phyloP scores from a whole-genome alignment of 2,113 vertebrate genomes.

The Embiotoca jacksoni region DNA sequence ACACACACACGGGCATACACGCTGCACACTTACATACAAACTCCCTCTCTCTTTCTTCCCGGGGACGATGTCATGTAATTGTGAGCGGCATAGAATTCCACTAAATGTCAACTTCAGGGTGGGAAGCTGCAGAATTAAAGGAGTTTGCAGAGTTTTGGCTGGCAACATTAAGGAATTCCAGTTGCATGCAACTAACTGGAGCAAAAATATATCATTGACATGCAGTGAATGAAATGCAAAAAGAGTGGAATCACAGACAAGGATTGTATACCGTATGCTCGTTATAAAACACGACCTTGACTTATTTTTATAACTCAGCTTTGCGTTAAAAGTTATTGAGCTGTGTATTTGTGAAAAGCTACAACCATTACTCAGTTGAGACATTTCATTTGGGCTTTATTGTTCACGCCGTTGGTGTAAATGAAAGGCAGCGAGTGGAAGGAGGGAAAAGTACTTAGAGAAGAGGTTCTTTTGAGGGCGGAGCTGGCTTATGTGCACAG shows the following conservation, averaged over 20 bases:
- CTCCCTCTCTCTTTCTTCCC: neutral
- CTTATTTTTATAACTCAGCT: slow-evolving; percentile 32
- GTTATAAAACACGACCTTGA: slow-evolving; percentile 7
- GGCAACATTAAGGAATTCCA: neutral
- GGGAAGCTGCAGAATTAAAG: slow-evolving; percentile 18
- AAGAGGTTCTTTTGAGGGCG: slow-evolving; percentile 1
- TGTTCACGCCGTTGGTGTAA: slow-evolving; percentile 36
- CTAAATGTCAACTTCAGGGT: slow-evolving; percentile 37
- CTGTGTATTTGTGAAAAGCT: slow-evolving; percentile 40
- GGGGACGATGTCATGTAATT: slow-evolving; percentile 5
- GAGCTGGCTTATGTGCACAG: neutral
- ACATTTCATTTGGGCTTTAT: slow-evolving; percentile 47
- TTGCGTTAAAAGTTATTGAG: slow-evolving; percentile 17
- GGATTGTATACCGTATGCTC: neutral
- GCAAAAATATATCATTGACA: neutral
- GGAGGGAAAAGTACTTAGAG: neutral
- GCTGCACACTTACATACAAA: slow-evolving; percentile 22
- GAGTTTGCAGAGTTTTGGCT: neutral
- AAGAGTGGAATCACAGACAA: neutral
- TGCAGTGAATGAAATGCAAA: neutral
- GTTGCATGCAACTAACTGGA: neutral
- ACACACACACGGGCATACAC: neutral
- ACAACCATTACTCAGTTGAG: slow-evolving; percentile 49
- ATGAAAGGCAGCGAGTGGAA: neutral
- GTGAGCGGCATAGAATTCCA: slow-evolving; percentile 25